phyloP scores from a whole-genome alignment of 37 sponge, comb jelly and placozoan species.

The Petrosia ficiformis region DNA sequence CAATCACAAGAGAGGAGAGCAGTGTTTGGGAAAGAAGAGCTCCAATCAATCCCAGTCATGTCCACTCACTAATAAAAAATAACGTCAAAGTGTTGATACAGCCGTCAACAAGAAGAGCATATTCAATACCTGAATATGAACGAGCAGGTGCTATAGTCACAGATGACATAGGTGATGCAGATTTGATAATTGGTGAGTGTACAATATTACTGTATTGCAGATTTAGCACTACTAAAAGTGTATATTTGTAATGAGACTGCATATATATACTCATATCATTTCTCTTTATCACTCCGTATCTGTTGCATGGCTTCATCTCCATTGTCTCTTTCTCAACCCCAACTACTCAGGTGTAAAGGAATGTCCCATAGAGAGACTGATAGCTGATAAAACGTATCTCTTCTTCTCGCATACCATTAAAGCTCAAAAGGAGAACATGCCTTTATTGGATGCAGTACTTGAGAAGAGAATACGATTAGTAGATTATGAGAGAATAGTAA shows the following conservation, averaged over 20 bases:
- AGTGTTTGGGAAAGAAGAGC: constrained; percentile 97
- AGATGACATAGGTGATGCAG: constrained; percentile 86
- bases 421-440: constrained; percentile 93
- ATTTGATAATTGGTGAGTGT: constrained; percentile 70
- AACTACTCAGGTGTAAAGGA: constrained; percentile 65
- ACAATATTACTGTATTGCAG: constrained; percentile 13
- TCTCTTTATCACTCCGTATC: too few relatives aligned
- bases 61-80: constrained; percentile 61
- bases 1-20: constrained; percentile 89
- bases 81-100: constrained; percentile 89
- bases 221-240: not conserved
- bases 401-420: constrained; percentile 99
- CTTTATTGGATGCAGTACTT: constrained; percentile 81
- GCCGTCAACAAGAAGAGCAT: constrained; percentile 88
- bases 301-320: too few relatives aligned
- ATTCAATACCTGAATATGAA: constrained; percentile 85
- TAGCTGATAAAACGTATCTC: constrained; percentile 83
- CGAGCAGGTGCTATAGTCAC: constrained; percentile 81
- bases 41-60: constrained; percentile 91
- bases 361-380: constrained; percentile 54
- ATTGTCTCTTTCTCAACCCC: too few relatives aligned
- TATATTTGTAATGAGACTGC: too few relatives aligned
- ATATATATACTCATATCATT: too few relatives aligned
- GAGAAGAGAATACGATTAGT: constrained; percentile 83
- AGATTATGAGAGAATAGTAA: constrained; percentile 89